phyloP scores from a whole-genome alignment of 2,113 vertebrate genomes.

The Muntiacus muntjak region DNA sequence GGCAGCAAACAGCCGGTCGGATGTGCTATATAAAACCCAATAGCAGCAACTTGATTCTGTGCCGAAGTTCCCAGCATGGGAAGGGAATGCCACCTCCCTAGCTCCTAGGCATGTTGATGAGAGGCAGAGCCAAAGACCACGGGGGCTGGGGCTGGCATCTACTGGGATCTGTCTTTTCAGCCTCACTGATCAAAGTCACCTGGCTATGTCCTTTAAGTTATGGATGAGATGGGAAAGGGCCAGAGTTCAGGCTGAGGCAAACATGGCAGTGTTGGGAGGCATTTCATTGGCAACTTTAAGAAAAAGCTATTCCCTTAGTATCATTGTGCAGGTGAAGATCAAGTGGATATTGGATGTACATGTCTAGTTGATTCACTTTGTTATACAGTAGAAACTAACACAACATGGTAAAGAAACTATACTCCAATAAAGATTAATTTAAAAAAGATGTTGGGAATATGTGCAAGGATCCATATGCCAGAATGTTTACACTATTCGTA shows the following conservation, averaged over 20 bases:
- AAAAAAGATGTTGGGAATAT: neutral
- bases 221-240: slow-evolving; percentile 29
- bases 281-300: neutral
- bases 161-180: slow-evolving; percentile 24
- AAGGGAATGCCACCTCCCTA: neutral
- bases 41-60: neutral
- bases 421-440: neutral
- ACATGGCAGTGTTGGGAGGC: neutral
- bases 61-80: neutral
- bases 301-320: neutral
- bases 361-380: neutral
- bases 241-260: slow-evolving; percentile 50
- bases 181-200: slow-evolving; percentile 63
- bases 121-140: neutral
- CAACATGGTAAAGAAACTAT: neutral
- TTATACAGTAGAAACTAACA: neutral
- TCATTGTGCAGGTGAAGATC: neutral
- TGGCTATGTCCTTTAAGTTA: slow-evolving; percentile 40
- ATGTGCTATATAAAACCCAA: slow-evolving; percentile 31
- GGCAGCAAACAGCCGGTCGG: slow-evolving; percentile 29
- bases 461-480: neutral
- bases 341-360: neutral
- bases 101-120: neutral
- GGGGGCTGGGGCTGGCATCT: neutral
- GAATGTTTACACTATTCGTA: neutral